phyloP scores from a whole-genome alignment of 2,113 vertebrate species.

The Aix galericulata region DNA sequence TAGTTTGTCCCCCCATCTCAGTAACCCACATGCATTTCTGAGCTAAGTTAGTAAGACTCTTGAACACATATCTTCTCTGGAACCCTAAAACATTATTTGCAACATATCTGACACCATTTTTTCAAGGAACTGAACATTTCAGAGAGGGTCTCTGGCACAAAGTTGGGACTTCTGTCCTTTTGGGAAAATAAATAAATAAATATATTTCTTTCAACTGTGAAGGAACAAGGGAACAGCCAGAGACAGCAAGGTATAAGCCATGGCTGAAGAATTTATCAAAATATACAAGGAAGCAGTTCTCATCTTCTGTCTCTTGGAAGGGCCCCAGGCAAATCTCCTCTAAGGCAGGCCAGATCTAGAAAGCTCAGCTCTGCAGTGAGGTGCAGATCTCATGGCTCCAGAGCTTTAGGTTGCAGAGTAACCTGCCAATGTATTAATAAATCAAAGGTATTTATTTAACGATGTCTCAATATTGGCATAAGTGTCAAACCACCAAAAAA shows the following conservation, averaged over 20 bases:
- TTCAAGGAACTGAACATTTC: neutral
- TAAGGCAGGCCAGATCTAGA: fast-evolving
- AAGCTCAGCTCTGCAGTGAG: neutral
- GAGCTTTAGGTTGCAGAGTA: neutral
- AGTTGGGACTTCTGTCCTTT: neutral
- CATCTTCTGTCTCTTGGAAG: neutral
- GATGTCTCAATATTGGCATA: neutral
- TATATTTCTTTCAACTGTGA: neutral
- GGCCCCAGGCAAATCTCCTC: neutral
- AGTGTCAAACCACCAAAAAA: neutral
- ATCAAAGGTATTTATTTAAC: neutral
- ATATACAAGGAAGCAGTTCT: neutral
- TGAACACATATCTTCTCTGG: neutral
- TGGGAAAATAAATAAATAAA: neutral
- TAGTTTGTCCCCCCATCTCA: neutral
- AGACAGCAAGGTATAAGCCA: neutral
- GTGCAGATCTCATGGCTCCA: neutral
- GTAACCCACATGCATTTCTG: neutral
- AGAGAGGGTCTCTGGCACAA: neutral
- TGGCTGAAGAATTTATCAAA: neutral
- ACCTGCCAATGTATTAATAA: neutral
- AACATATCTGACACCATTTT: neutral
- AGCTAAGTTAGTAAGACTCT: neutral
- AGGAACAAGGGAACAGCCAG: neutral
- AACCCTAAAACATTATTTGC: neutral